phyloP scores from a whole-genome alignment of 2,113 vertebrate species.

The Lathamus discolor region DNA sequence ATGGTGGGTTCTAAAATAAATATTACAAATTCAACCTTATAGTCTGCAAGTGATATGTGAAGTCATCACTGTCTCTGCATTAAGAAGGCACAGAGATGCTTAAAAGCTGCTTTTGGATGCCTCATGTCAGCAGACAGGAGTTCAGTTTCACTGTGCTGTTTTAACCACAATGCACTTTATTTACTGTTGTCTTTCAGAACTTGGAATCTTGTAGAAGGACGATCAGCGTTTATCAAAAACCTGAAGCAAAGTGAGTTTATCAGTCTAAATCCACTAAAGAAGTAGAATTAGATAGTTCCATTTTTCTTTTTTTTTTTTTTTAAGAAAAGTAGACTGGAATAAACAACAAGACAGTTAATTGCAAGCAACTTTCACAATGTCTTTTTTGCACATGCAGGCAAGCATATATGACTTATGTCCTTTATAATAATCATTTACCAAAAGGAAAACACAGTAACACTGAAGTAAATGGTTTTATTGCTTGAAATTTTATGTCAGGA shows the following conservation, averaged over 20 bases:
- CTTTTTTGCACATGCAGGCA: neutral
- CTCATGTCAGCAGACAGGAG: neutral
- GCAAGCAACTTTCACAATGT: neutral
- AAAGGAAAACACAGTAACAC: neutral
- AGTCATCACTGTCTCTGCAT: neutral
- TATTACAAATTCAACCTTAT: neutral
- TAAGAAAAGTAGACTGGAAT: neutral
- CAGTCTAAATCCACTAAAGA: neutral
- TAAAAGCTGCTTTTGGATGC: slow-evolving; percentile 14
- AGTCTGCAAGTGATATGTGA: neutral
- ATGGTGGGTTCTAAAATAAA: neutral
- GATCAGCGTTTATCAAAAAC: slow-evolving; percentile 96
- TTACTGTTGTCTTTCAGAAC: slow-evolving; percentile 81
- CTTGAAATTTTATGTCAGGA: neutral
- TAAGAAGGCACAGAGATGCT: neutral
- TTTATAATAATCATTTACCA: neutral
- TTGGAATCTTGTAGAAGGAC: slow-evolving; percentile 94
- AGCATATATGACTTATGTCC: neutral
- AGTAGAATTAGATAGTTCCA: neutral
- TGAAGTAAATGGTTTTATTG: neutral
- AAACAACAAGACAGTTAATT: neutral
- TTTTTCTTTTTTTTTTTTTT: neutral
- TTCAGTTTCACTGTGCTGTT: neutral
- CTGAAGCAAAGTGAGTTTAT: slow-evolving; percentile 91
- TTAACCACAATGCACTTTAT: neutral